Conservation (phyloP, 2,113 vertebrate genomes). For the Leuciscus idus region DNA sequence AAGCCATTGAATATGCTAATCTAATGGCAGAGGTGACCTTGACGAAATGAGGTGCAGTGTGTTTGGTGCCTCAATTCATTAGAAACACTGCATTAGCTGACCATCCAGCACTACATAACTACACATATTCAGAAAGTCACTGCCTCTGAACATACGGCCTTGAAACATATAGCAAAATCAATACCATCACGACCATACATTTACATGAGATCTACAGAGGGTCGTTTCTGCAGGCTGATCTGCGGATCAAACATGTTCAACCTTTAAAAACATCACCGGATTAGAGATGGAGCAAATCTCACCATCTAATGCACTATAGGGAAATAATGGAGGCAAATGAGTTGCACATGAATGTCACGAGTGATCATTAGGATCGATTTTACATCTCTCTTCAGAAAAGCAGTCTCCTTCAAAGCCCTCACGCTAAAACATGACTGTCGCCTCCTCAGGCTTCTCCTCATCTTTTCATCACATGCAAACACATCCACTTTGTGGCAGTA, state of each 20-base stretch:
- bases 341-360: slow-evolving; percentile 52
- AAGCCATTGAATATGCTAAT: slow-evolving; percentile 74
- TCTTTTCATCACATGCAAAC: slow-evolving; percentile 21
- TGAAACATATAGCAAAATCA: slow-evolving; percentile 12
- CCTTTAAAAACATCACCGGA: slow-evolving; percentile 41
- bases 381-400: slow-evolving; percentile 49
- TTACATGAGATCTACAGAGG: slow-evolving; percentile 21
- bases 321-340: slow-evolving; percentile 54
- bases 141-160: not conserved
- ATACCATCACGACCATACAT: slow-evolving; percentile 4
- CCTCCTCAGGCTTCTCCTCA: not conserved
- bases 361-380: slow-evolving; percentile 56
- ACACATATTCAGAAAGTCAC: slow-evolving; percentile 32
- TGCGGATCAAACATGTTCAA: slow-evolving; percentile 26
- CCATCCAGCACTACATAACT: slow-evolving; percentile 72
- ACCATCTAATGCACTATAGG: slow-evolving; percentile 42
- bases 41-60: slow-evolving; percentile 71
- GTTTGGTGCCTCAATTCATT: slow-evolving; percentile 77
- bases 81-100: slow-evolving; percentile 80
- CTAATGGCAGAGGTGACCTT: slow-evolving; percentile 72
- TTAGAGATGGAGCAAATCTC: slow-evolving; percentile 43
- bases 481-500: slow-evolving; percentile 31
- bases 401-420: slow-evolving; percentile 25
- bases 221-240: slow-evolving; percentile 45
- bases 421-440: slow-evolving; percentile 4